Evolutionary conservation across 1,140 invertebrate genomes (phyloP).

Genomic region (Papilio machaon): DNA sequence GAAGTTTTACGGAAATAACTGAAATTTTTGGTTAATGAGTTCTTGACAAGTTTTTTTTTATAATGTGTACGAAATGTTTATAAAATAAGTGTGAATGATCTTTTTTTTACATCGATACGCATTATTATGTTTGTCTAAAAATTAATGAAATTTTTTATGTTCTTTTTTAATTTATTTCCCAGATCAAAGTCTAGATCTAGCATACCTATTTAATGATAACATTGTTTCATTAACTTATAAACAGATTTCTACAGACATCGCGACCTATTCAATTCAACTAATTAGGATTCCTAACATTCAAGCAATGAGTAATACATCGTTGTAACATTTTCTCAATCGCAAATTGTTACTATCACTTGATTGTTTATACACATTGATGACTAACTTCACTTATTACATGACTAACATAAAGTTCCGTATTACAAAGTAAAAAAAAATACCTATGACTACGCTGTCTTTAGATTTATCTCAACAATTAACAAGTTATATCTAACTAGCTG

Average conservation of each 20-base stretch:
- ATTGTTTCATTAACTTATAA: background rate
- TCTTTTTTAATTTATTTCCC: background rate
- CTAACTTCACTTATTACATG: background rate
- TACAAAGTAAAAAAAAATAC: background rate
- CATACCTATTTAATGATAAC: background rate
- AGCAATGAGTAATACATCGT: background rate
- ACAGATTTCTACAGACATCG: background rate
- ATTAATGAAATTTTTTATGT: no score
- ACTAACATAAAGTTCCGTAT: background rate
- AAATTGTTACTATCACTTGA: background rate
- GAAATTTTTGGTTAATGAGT: background rate
- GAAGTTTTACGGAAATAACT: background rate
- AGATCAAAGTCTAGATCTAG: no score
- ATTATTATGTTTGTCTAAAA: no score
- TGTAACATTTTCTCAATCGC: slow-evolving; percentile 10
- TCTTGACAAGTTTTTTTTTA: no score
- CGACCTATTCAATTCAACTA: background rate
- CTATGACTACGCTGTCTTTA: background rate
- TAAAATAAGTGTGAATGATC: no score
- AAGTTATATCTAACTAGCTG: background rate
- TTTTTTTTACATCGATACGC: no score
- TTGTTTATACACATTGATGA: slow-evolving; percentile 23
- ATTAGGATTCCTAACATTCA: background rate
- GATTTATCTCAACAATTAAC: background rate
- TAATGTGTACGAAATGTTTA: no score